Evolutionary conservation across 2,888 invertebrate species (phyloP), one percentile per base, ranked within the genome.

Genomic region (Deroplatys truncata): DNA sequence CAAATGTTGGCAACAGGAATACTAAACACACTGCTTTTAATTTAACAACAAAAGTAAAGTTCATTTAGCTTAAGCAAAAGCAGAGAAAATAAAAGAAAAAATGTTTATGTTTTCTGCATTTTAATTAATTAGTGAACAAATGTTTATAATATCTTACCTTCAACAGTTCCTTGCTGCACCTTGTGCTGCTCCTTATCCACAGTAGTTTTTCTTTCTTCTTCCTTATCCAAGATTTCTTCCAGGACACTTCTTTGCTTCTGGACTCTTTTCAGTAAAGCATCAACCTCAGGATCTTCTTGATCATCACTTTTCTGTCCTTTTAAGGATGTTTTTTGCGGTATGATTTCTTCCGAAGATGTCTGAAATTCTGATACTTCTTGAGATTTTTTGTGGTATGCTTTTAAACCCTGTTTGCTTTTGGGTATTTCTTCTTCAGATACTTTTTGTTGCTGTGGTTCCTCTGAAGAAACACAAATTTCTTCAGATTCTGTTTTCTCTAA

Each of bases 181-280:
- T 95, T 94, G 92, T 96, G 94, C 92, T 96, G 96, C 93, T 96
- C 96, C 91, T 96, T 96, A 92, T 96, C 94, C 92, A 96, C 95
- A 93, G 56, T 72, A 72, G 25, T 3, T 85, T 90, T 90, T 16
- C 90, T 88, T 83, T 91, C 89, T 84, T 89, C 94, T 94, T 95
- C 95, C 92, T 95, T 94, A 92, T 95, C 95, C 90, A 96, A 94
- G 92, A 96, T 96, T 93, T 96, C 96, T 91, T 96, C 96, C 92
- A 96, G 94, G 92, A 96, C 95, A 93, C 95, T 96, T 93, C 96
- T 95, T 93, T 97, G 96, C 92, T 95, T 95, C 93, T 96, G 95
- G 91, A 96, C 96, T 92, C 96, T 94, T 93, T 94, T 95, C 86
- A 96, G 93, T 90, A 96, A 94, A 90, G 95, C 95, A 93, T 96